A percentile compares a stretch with the other conserved stretches of the same genome.
These are phyloP conservation scores for Trissolcus japonicus DNA, from an alignment of 2,888 invertebrate genomes.

Conservation along the genomic window DNA sequence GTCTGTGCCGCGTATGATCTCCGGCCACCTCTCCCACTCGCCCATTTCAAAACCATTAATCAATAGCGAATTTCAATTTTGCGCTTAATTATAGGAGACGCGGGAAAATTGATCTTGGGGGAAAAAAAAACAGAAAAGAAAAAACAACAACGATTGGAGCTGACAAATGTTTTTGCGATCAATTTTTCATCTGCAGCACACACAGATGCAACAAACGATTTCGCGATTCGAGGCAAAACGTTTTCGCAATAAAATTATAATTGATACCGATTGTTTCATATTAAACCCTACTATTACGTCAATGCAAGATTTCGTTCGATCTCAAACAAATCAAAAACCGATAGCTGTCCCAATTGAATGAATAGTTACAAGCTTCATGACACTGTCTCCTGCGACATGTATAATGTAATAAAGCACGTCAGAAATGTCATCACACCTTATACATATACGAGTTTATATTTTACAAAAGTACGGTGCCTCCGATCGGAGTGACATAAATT, in stretches of 20 bases:
- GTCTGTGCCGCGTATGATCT: too few relatives aligned
- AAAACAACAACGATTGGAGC: too few relatives aligned
- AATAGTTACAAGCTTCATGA: conserved; percentile 9
- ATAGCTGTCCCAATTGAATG: too few relatives aligned
- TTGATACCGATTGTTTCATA: not conserved
- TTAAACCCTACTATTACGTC: conserved; percentile 13
- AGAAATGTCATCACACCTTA: conserved; percentile 12
- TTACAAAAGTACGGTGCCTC: not conserved
- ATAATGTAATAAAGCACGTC: conserved; percentile 17
- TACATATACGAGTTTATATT: conserved; percentile 17
- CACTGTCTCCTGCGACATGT: conserved; percentile 25
- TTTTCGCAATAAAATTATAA: conserved; percentile 3
- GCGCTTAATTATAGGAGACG: too few relatives aligned
- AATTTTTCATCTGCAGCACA: not conserved
- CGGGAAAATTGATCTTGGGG: not conserved
- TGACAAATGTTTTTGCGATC: not conserved
- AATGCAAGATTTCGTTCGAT: conserved; percentile 7
- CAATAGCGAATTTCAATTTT: too few relatives aligned
- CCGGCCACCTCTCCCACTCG: too few relatives aligned
- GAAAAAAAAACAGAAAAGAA: too few relatives aligned
- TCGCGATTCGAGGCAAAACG: too few relatives aligned
- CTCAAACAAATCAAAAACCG: conserved; percentile 2
- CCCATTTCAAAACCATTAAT: too few relatives aligned
- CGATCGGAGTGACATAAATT: too few relatives aligned
- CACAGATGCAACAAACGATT: too few relatives aligned